Percentiles rank a stretch among this genome's conserved stretches.
These are phyloP conservation scores for Gadus macrocephalus DNA, from an alignment of 2,113 vertebrate species.

Conservation along the genomic window DNA sequence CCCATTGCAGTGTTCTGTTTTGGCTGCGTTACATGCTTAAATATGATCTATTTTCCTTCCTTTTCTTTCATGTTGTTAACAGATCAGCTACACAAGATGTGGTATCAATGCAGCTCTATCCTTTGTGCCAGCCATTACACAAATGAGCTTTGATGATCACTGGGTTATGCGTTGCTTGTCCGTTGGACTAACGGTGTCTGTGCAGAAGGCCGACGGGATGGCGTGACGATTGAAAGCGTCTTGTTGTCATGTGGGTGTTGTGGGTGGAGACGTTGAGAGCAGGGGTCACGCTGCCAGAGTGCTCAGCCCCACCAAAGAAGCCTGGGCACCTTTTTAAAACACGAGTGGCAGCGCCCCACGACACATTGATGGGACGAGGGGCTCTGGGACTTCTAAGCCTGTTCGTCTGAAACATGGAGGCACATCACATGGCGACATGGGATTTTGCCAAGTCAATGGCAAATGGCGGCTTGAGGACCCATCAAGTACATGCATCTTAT, in stretches of 20 bases:
- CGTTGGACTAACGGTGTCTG: neutral
- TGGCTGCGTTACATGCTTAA: neutral
- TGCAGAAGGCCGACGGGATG: too few species aligned
- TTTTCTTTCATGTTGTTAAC: conserved; percentile 23
- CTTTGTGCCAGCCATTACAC: conserved; percentile 76
- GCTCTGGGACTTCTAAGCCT: too few species aligned
- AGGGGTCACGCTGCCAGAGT: conserved; percentile 7
- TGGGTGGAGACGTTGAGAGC: conserved; percentile 56
- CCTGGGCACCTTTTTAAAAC: too few species aligned
- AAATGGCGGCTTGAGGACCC: too few species aligned
- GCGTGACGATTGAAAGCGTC: neutral
- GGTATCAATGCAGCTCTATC: conserved; percentile 83
- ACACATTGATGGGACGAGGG: too few species aligned
- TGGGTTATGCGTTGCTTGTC: conserved; percentile 50
- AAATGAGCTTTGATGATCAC: conserved; percentile 72
- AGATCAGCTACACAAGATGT: conserved; percentile 85
- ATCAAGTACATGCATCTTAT: too few species aligned
- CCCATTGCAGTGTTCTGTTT: neutral
- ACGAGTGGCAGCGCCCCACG: too few species aligned
- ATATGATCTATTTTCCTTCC: neutral
- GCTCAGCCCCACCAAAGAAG: too few species aligned
- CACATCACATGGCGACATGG: too few species aligned
- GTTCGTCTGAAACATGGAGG: too few species aligned
- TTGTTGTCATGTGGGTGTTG: conserved; percentile 49
- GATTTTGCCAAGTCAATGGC: too few species aligned